Base-by-base conservation (phyloP, 2,888 invertebrate genomes). In the Xanthorhoe designata region DNA sequence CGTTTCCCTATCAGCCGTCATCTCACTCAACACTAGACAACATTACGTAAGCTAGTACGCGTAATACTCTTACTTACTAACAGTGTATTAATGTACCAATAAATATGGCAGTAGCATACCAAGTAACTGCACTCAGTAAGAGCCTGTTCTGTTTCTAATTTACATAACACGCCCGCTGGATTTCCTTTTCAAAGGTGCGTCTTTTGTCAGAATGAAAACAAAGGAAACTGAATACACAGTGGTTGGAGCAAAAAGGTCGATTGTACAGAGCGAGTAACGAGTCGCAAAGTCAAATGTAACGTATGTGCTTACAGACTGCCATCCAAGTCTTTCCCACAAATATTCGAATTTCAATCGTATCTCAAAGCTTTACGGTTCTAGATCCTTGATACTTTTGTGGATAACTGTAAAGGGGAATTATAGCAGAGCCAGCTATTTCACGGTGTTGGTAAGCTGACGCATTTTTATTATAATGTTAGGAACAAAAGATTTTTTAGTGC, bases 161-260 rank as follows among this genome's bases (percentile, higher is more conserved):
- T 89, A 84, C 88, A 87, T 88, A 88, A 87, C 83, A 85, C 78
- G 78, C 82, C 83, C 80, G 74, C 83, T 82, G 83, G 82, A 87
- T 87, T 88, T 86, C 84, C 84, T 85, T 84, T 84, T 78, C 80
- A 84, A 86, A 87, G 87, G 87, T 87, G 82, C 85, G 84, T 85
- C 88, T 87, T 86, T 87, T 87, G 86, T 88, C 81, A 80, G 77
- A 81, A 80, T 75, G 78, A 81, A 88, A 87, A 89, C 89, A 90
- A 90, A 88, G 83, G 81, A 77, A 80, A 74, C 75, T 69, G 78
- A 80, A 78, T 78, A 82, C 76, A 71, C 73, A 76, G 75, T 72
- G 75, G 73, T 71, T 72, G 73, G 69, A 76, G 78, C 78, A 81
- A 80, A 81, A 84, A 82, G 79, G 79, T 78, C 76, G 79, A 82